Evolutionary conservation across 1,140 invertebrate genomes (phyloP).

Genomic region (Megathymus violae): DNA sequence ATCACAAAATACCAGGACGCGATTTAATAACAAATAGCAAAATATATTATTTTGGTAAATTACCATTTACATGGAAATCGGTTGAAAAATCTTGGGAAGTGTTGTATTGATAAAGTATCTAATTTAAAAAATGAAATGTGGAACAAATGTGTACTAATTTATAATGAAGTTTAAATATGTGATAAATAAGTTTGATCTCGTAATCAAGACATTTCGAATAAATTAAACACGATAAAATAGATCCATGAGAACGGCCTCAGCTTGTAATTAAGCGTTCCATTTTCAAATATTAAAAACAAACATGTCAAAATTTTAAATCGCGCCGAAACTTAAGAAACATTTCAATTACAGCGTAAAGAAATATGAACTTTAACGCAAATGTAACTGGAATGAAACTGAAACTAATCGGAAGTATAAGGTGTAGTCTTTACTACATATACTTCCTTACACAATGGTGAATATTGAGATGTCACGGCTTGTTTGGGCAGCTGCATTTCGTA

Average conservation of each 20-base stretch:
- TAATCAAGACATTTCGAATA: not conserved
- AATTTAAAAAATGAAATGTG: not conserved
- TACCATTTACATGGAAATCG: too few species aligned
- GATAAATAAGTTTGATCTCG: not conserved
- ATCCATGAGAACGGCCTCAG: slow-evolving; percentile 6
- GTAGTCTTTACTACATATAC: slow-evolving; percentile 15
- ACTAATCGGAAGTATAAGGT: slow-evolving; percentile 5
- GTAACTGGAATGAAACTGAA: not conserved
- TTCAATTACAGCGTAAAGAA: not conserved
- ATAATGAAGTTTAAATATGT: not conserved
- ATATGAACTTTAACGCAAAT: not conserved
- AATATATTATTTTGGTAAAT: too few species aligned
- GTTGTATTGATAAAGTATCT: too few species aligned
- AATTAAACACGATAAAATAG: not conserved
- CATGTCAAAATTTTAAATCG: slow-evolving; percentile 18
- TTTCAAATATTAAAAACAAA: slow-evolving; percentile 32
- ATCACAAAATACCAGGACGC: too few species aligned
- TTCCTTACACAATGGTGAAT: slow-evolving; percentile 35
- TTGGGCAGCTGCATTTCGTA: slow-evolving; percentile 47
- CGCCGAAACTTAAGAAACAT: slow-evolving; percentile 16
- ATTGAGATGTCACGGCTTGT: slow-evolving; percentile 46
- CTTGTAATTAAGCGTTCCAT: slow-evolving; percentile 31
- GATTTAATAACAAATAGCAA: too few species aligned
- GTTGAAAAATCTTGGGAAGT: too few species aligned
- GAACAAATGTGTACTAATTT: not conserved